A percentile compares a stretch with the other conserved stretches of the same genome.
phyloP scores from a whole-genome alignment of 2,797 vertebrate genomes.

The Acropternis orthonyx region DNA sequence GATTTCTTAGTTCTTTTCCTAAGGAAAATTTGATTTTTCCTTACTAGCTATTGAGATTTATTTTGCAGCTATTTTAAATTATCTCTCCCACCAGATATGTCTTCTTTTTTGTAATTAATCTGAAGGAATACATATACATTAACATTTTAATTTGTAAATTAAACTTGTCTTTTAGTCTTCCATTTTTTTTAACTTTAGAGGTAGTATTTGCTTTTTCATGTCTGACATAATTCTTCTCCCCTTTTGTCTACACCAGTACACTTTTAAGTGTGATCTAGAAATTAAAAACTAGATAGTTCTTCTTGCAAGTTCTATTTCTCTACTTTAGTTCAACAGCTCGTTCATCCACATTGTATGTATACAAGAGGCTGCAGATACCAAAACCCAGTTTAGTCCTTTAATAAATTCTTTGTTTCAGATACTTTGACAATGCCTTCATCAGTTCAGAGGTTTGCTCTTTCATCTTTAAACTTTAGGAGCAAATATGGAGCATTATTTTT shows the following conservation, averaged over 20 bases:
- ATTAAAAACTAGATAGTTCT: not conserved
- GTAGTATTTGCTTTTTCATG: not conserved
- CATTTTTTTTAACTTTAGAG: not conserved
- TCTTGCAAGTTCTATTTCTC: not conserved
- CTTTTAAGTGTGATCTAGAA: not conserved
- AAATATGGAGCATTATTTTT: not conserved
- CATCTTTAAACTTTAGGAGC: not conserved
- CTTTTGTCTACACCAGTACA: not conserved
- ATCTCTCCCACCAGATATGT: not conserved
- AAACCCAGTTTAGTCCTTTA: not conserved
- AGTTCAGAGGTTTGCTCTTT: not conserved
- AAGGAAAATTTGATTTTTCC: not conserved
- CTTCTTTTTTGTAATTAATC: not conserved
- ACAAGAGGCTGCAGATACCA: not conserved
- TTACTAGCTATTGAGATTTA: not conserved
- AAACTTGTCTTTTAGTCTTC: not conserved
- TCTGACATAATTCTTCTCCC: not conserved
- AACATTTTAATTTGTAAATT: not conserved
- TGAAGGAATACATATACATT: not conserved
- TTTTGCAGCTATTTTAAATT: not conserved
- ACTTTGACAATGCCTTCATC: not conserved
- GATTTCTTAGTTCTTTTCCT: not conserved
- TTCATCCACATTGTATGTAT: not conserved
- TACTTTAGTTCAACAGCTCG: not conserved
- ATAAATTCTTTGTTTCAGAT: not conserved